Percentiles rank a stretch among this genome's conserved stretches.
Conservation (phyloP, 1,140 invertebrate species). For the Trichoplusia ni region DNA sequence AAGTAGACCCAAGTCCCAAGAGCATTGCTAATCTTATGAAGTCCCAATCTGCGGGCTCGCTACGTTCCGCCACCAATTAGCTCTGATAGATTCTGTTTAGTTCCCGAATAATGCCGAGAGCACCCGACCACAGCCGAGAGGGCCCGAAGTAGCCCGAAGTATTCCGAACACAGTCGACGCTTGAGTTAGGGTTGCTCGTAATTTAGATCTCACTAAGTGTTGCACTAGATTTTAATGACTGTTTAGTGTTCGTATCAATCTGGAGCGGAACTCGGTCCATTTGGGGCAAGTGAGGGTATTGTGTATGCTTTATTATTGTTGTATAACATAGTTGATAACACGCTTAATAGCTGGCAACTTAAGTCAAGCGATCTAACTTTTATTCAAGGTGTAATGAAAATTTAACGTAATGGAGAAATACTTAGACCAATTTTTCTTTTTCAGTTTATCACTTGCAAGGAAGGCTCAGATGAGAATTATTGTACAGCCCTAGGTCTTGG, state of each 20-base stretch:
- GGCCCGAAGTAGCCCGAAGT: too few species aligned
- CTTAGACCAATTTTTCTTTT: too few species aligned
- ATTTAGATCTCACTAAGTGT: background rate
- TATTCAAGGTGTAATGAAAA: too few species aligned
- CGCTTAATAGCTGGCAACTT: too few species aligned
- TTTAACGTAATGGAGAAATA: too few species aligned
- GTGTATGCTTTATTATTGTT: conserved; percentile 18
- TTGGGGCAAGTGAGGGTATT: conserved; percentile 9
- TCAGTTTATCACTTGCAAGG: too few species aligned
- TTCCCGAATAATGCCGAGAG: conserved; percentile 29
- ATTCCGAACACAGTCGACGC: background rate
- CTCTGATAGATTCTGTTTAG: conserved; percentile 50
- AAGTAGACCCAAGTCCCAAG: conserved; percentile 13
- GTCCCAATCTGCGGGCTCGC: conserved; percentile 43
- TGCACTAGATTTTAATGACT: conserved; percentile 15
- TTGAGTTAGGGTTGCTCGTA: conserved; percentile 22
- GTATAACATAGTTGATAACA: too few species aligned
- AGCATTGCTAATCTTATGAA: conserved; percentile 46
- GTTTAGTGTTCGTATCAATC: conserved; percentile 5
- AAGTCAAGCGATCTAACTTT: too few species aligned
- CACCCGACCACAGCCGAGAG: conserved; percentile 10
- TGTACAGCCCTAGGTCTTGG: background rate
- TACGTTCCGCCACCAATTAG: conserved; percentile 53
- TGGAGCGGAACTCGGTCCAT: conserved; percentile 4
- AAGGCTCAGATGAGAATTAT: background rate